Percentiles rank a stretch among this genome's conserved stretches.
These are phyloP conservation scores for Holothuria glaberrima DNA, from an alignment of 35 echinoderm and acorn worm genomes.

Conservation along the genomic window DNA sequence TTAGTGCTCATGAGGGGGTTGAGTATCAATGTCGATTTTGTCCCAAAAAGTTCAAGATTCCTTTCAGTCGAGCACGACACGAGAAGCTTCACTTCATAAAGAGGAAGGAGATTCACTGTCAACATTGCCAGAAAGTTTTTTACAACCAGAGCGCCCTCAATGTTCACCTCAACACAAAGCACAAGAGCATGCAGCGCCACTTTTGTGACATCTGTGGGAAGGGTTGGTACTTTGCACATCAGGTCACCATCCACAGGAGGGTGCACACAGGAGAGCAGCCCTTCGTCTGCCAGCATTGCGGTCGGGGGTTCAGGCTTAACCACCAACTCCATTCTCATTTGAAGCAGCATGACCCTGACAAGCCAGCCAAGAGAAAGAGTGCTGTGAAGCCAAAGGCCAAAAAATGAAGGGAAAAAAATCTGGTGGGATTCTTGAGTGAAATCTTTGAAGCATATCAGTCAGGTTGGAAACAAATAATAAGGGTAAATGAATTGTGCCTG, in stretches of 20 bases:
- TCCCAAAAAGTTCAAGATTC: slow-evolving; percentile 26
- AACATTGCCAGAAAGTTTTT: slow-evolving; percentile 19
- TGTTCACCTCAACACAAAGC: slow-evolving; percentile 27
- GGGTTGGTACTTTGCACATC: slow-evolving; percentile 42
- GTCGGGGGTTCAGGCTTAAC: not conserved
- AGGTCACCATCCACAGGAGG: slow-evolving; percentile 11
- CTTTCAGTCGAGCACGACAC: slow-evolving; percentile 16
- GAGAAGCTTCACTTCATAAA: slow-evolving; percentile 23
- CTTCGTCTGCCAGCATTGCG: slow-evolving; percentile 26
- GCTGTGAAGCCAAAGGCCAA: not conserved
- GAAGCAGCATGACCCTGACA: slow-evolving; percentile 29
- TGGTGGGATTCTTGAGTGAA: too few relatives aligned
- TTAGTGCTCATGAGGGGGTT: slow-evolving; percentile 39
- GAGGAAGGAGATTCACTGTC: slow-evolving; percentile 3
- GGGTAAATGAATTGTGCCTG: too few relatives aligned
- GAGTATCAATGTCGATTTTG: slow-evolving; percentile 20
- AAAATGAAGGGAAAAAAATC: too few relatives aligned
- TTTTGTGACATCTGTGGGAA: slow-evolving; percentile 37
- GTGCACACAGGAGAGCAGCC: slow-evolving; percentile 31
- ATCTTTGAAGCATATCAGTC: too few relatives aligned
- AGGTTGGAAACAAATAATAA: too few relatives aligned
- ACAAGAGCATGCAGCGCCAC: slow-evolving; percentile 32
- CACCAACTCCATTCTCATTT: slow-evolving; percentile 19
- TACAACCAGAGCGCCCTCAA: slow-evolving; percentile 22
- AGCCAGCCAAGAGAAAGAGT: not conserved